Conservation (phyloP, 2,797 vertebrate genomes). For the Epinephelus malabaricus region DNA sequence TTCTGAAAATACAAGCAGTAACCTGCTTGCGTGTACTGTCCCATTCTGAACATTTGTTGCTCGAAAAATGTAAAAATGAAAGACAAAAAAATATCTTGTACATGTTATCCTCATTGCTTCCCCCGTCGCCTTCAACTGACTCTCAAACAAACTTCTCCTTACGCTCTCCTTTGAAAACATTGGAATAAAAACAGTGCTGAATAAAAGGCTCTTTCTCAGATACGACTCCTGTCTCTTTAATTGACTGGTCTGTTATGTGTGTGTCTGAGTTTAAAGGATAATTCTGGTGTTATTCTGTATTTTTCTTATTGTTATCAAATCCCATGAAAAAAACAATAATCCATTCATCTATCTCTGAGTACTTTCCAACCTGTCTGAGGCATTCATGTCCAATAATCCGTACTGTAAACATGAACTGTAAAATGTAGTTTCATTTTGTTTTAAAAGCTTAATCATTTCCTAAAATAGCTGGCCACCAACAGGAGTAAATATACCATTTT, state of each 20-base stretch:
- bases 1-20: slow-evolving; percentile 45
- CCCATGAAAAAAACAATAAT: not conserved
- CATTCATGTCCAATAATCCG: too few species aligned
- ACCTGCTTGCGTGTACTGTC: slow-evolving; percentile 47
- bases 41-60: slow-evolving; percentile 61
- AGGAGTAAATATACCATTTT: not conserved
- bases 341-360: not conserved
- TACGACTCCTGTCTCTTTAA: slow-evolving; percentile 28
- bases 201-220: slow-evolving; percentile 80
- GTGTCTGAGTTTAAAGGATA: not conserved
- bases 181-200: slow-evolving; percentile 91
- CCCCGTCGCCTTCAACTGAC: slow-evolving; percentile 93
- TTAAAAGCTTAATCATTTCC: not conserved
- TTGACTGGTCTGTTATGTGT: not conserved
- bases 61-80: slow-evolving; percentile 60
- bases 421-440: not conserved
- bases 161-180: slow-evolving; percentile 95
- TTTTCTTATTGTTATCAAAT: not conserved
- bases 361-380: not conserved
- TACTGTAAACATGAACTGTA: not conserved
- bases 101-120: slow-evolving; percentile 93
- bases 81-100: slow-evolving; percentile 86
- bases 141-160: slow-evolving; percentile 91
- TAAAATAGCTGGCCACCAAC: not conserved
- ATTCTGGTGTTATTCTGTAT: not conserved